Evolutionary conservation across 64 coral and sea anemone genomes (phyloP).

Genomic region (Montipora efflorescens): DNA sequence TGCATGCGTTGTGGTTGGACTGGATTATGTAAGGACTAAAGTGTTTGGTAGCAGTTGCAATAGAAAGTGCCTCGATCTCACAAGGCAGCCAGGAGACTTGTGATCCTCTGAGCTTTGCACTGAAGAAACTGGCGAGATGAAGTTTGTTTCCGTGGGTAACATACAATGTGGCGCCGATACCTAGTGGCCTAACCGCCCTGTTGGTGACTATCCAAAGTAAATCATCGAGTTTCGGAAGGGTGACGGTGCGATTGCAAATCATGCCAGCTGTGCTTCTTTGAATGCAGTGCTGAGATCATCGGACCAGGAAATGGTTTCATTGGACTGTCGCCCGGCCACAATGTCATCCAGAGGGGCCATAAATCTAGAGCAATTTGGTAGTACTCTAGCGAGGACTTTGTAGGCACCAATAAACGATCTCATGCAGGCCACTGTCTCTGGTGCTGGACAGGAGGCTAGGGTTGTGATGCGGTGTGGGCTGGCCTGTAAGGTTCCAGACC

Average conservation of each 20-base stretch:
- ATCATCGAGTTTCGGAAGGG: slow-evolving; percentile 7
- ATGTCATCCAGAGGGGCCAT: slow-evolving; percentile 6
- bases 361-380: background rate
- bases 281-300: background rate
- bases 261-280: background rate
- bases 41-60: slow-evolving; percentile 44
- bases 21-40: slow-evolving; percentile 54
- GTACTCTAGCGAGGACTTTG: slow-evolving; percentile 2
- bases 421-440: background rate
- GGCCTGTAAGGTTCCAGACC: background rate
- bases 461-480: background rate
- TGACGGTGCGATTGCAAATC: background rate
- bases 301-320: slow-evolving; percentile 20
- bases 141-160: slow-evolving; percentile 21
- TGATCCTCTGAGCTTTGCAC: slow-evolving; percentile 24
- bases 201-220: slow-evolving; percentile 26
- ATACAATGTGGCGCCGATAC: slow-evolving; percentile 42
- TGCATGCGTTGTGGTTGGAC: slow-evolving; percentile 18
- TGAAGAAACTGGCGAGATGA: slow-evolving; percentile 32
- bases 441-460: slow-evolving; percentile 2
- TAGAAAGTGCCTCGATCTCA: slow-evolving; percentile 26
- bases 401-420: slow-evolving; percentile 20
- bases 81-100: slow-evolving; percentile 25
- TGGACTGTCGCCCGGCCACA: background rate
- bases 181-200: background rate